Percentiles rank a stretch among this genome's conserved stretches.
Evolutionary conservation across 2,797 vertebrate species (phyloP).

Genomic region (Natrix natrix): DNA sequence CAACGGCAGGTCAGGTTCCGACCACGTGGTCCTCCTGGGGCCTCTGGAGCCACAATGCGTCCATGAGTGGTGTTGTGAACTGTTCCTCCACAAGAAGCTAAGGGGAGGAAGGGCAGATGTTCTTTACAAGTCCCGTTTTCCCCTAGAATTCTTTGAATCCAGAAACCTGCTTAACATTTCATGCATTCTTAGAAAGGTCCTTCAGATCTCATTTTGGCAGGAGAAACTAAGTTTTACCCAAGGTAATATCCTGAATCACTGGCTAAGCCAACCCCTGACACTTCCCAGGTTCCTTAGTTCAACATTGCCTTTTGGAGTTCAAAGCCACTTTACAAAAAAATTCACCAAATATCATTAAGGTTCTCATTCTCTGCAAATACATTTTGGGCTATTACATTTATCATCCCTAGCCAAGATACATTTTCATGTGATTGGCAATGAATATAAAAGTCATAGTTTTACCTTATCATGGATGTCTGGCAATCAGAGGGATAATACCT

Average conservation of each 20-base stretch:
- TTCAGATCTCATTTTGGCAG: not conserved
- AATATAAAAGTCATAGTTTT: not conserved
- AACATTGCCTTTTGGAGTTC: not conserved
- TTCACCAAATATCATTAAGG: not conserved
- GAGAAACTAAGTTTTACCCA: not conserved
- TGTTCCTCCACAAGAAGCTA: constrained; percentile 86
- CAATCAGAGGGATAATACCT: not conserved
- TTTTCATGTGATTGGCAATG: not conserved
- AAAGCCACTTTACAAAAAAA: not conserved
- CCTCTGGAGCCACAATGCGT: constrained; percentile 84
- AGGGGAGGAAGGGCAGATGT: not conserved
- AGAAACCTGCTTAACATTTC: not conserved
- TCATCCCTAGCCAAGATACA: not conserved
- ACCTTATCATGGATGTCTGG: not conserved
- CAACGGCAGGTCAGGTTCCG: constrained; percentile 89
- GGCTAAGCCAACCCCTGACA: not conserved
- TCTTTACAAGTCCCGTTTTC: not conserved
- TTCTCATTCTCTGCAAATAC: not conserved
- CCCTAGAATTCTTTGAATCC: not conserved
- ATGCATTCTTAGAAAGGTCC: not conserved
- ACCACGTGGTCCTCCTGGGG: constrained; percentile 76
- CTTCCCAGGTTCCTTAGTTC: not conserved
- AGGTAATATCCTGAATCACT: not conserved
- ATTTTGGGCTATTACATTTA: not conserved
- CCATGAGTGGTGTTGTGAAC: constrained; percentile 88